A percentile compares a stretch with the other conserved stretches of the same genome.
Conservation (phyloP, 92 coral and sea anemone species). For the Chrysogorgia sp. region DNA sequence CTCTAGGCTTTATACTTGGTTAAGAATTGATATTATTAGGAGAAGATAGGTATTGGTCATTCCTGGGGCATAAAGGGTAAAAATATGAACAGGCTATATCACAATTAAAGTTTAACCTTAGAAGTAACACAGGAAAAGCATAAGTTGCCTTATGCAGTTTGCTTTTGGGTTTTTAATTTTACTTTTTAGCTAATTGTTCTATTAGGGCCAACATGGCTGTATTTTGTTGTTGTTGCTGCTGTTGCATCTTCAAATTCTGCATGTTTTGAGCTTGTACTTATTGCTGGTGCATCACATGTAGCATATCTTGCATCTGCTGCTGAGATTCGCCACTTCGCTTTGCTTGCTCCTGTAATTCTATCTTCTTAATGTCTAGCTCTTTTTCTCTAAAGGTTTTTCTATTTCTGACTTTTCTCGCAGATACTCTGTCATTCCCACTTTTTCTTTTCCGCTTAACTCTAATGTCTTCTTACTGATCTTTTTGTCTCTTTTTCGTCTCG, state of each 20-base stretch:
- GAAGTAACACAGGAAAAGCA: background rate
- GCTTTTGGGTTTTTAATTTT: background rate
- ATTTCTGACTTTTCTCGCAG: constrained; percentile 55
- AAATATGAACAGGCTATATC: background rate
- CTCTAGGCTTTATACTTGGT: too few species aligned
- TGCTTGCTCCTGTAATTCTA: constrained; percentile 36
- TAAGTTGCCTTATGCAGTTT: constrained; percentile 13
- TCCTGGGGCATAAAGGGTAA: too few species aligned
- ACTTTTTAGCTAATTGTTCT: constrained; percentile 38
- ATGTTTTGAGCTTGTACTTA: constrained; percentile 19
- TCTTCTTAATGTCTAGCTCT: constrained; percentile 58
- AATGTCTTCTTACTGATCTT: constrained; percentile 37
- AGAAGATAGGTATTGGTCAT: too few species aligned
- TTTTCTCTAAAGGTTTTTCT: constrained; percentile 56
- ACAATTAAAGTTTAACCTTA: constrained; percentile 12
- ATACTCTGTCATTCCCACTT: constrained; percentile 57
- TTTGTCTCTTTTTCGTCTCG: constrained; percentile 43
- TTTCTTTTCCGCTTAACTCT: constrained; percentile 38
- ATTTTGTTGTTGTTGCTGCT: constrained; percentile 58
- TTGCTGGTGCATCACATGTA: constrained; percentile 32
- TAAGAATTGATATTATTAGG: too few species aligned
- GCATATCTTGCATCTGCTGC: constrained; percentile 45
- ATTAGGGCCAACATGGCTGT: constrained; percentile 28
- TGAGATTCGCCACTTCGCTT: constrained; percentile 26
- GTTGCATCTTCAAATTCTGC: constrained; percentile 6